These are phyloP conservation scores for Gymnarchus niloticus DNA, from an alignment of 2,113 vertebrate species.

Conservation along the genomic window DNA sequence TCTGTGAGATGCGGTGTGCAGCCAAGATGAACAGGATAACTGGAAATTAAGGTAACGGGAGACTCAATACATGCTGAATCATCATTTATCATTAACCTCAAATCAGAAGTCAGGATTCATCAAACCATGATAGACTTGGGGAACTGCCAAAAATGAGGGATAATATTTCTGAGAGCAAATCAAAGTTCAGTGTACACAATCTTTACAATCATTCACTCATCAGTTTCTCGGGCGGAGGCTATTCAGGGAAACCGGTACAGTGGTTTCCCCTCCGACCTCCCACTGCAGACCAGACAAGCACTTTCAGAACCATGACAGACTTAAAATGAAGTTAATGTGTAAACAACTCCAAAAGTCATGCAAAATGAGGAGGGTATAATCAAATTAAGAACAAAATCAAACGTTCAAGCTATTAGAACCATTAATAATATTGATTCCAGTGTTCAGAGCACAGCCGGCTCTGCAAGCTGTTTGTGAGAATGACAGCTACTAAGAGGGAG, in stretches of 20 bases:
- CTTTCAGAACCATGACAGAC: not conserved
- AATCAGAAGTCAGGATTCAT: not conserved
- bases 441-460: constrained; percentile 16
- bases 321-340: constrained; percentile 6
- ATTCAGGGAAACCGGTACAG: too few species aligned
- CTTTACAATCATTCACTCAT: too few species aligned
- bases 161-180: not conserved
- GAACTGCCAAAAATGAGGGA: not conserved
- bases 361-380: not conserved
- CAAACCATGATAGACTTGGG: not conserved
- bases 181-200: not conserved
- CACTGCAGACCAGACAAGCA: constrained; percentile 8
- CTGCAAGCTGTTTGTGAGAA: constrained; percentile 15
- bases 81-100: not conserved
- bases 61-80: not conserved
- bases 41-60: not conserved
- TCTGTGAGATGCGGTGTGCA: not conserved
- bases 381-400: constrained; percentile 7
- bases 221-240: too few species aligned
- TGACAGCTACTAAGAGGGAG: constrained; percentile 17
- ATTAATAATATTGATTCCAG: constrained; percentile 23
- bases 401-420: not conserved
- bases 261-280: too few species aligned
- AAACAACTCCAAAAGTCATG: not conserved
- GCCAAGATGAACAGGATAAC: not conserved